A percentile compares a stretch with the other conserved stretches of the same genome.
Evolutionary conservation across 2,113 vertebrate species (phyloP).

Genomic region (Rattus norvegicus): GRCr8 NC_086031.1:87375501-87376000

Average conservation of each 20-base stretch:
- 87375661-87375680: not conserved
- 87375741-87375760: not conserved
- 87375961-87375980: not conserved
- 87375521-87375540: not conserved
- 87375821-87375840: not conserved
- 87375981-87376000: not conserved
- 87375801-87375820: not conserved
- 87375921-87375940: not conserved
- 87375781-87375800: not conserved
- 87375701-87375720: not conserved
- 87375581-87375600: no score
- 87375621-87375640: no score
- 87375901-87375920: slow-evolving; percentile 25
- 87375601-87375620: not conserved
- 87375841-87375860: not conserved
- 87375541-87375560: not conserved
- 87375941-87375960: not conserved
- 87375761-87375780: not conserved
- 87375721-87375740: not conserved
- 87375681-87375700: not conserved
- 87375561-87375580: not conserved
- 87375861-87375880: not conserved
- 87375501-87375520: not conserved
- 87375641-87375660: no score
- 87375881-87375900: slow-evolving; percentile 6